phyloP scores from a whole-genome alignment of 2,113 vertebrate genomes.

The Physeter macrocephalus region DNA sequence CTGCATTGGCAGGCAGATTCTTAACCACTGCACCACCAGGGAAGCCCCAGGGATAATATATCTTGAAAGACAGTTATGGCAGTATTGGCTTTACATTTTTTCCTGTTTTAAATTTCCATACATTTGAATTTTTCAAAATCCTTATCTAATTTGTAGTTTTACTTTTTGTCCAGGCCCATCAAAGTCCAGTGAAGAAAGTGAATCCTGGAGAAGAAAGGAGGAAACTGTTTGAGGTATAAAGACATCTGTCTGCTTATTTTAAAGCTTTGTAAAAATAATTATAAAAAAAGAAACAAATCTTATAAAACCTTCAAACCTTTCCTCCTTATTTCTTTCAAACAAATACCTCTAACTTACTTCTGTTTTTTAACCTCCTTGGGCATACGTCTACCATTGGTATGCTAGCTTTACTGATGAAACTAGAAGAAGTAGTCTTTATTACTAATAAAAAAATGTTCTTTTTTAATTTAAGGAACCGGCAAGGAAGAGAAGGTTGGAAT shows the following conservation, averaged over 20 bases:
- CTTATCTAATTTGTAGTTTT: conserved; percentile 85
- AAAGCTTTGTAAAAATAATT: conserved; percentile 57
- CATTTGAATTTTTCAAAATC: conserved; percentile 6
- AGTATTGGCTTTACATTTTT: neutral
- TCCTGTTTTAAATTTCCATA: conserved; percentile 38
- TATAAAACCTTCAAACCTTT: conserved; percentile 74
- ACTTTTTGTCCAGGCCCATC: conserved; percentile 88
- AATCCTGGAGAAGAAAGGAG: conserved; percentile 89
- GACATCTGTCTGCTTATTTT: conserved; percentile 72
- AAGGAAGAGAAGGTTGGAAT: conserved; percentile 88
- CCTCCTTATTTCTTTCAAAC: conserved; percentile 75
- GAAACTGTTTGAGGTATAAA: conserved; percentile 91
- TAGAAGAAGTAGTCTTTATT: conserved; percentile 22
- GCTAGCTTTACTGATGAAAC: conserved; percentile 42
- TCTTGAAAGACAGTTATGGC: neutral
- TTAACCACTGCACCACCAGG: too few species aligned
- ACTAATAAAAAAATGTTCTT: conserved; percentile 59
- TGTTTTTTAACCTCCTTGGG: neutral
- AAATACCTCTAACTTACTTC: conserved; percentile 14
- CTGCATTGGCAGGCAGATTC: too few species aligned
- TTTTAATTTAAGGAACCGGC: conserved; percentile 87
- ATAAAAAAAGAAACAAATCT: conserved; percentile 26
- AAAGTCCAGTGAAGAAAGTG: conserved; percentile 86
- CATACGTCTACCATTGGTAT: neutral
- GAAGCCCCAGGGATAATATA: neutral